Evolutionary conservation across 2,888 invertebrate species (phyloP).

Genomic region (Phengaris arion): DNA sequence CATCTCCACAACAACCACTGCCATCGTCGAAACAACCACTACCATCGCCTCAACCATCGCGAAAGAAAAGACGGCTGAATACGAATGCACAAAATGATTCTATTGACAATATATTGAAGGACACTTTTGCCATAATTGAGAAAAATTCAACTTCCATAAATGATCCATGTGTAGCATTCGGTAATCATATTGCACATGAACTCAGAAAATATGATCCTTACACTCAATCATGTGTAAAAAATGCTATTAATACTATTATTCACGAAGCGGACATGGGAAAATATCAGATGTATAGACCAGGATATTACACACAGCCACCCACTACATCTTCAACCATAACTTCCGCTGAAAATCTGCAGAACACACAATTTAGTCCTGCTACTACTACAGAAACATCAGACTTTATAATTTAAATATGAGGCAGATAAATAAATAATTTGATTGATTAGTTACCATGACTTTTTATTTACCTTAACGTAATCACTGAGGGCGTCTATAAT

Average conservation of each 20-base stretch:
- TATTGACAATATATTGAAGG: conserved; percentile 36
- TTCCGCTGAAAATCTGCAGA: conserved; percentile 27
- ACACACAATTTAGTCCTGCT: conserved; percentile 18
- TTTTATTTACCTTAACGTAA: conserved; percentile 34
- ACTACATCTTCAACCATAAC: conserved; percentile 30
- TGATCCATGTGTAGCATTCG: conserved; percentile 29
- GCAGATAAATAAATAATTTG: conserved; percentile 32
- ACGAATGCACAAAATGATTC: conserved; percentile 37
- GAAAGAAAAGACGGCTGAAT: conserved; percentile 36
- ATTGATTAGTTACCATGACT: conserved; percentile 25
- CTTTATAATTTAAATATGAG: conserved; percentile 15
- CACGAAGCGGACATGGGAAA: conserved; percentile 7
- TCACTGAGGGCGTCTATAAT: conserved; percentile 33
- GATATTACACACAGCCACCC: conserved; percentile 29
- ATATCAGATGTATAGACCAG: conserved; percentile 15
- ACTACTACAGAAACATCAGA: conserved; percentile 7
- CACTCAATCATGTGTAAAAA: conserved; percentile 13
- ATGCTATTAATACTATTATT: conserved; percentile 4
- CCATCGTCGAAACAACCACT: too few species aligned
- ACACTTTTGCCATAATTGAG: conserved; percentile 35
- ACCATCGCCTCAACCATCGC: conserved; percentile 33
- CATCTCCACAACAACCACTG: conserved; percentile 20
- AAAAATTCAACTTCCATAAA: conserved; percentile 34
- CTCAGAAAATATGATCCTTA: conserved; percentile 35
- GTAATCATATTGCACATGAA: conserved; percentile 36